Conservation (phyloP, 2,888 invertebrate genomes). For the Xestia xanthographa region DNA sequence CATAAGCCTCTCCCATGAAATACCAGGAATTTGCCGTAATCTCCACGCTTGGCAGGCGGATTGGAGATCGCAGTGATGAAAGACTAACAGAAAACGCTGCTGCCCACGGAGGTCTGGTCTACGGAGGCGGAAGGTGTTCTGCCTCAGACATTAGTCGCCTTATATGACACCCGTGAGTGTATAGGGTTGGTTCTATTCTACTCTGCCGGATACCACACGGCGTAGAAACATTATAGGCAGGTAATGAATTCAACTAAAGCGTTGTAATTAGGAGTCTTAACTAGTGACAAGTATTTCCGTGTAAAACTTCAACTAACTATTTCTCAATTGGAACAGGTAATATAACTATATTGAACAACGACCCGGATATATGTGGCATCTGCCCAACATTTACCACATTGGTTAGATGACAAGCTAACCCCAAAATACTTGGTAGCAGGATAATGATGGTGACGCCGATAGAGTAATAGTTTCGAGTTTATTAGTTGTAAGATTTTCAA, state of each 20-base stretch:
- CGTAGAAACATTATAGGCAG: background rate
- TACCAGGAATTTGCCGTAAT: no score
- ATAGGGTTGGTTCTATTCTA: no score
- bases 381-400: constrained; percentile 7
- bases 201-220: no score
- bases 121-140: no score
- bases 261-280: background rate
- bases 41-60: no score
- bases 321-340: background rate
- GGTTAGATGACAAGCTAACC: constrained; percentile 34
- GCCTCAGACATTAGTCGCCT: no score
- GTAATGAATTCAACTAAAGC: background rate
- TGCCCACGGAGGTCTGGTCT: no score
- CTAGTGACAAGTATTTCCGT: background rate
- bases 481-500: constrained; percentile 61
- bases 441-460: constrained; percentile 44
- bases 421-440: constrained; percentile 11
- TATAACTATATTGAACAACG: background rate
- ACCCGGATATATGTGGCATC: background rate
- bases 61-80: no score
- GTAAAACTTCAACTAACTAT: background rate
- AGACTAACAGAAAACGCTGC: no score
- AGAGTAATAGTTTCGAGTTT: constrained; percentile 50
- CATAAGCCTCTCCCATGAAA: no score
- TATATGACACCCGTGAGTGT: no score